Evolutionary conservation across 1,140 invertebrate genomes (phyloP).

Genomic region (Chrysopa pallens): DNA sequence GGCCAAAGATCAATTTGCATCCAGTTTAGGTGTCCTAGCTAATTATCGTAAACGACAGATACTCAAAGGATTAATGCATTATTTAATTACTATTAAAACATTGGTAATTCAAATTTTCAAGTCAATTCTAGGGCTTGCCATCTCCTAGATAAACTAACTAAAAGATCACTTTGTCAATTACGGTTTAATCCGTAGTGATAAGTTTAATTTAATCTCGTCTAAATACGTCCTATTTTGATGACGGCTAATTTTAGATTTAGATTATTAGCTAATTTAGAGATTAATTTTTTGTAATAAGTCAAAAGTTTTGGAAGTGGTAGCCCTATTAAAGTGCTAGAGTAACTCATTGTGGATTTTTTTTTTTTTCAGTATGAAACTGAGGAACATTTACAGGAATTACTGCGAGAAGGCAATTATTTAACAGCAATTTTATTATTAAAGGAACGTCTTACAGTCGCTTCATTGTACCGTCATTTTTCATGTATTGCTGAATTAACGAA

Average conservation of each 20-base stretch:
- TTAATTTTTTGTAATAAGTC: too few relatives aligned
- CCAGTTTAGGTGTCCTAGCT: slow-evolving; percentile 69
- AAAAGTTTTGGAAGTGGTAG: too few relatives aligned
- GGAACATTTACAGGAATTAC: slow-evolving; percentile 57
- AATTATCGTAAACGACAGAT: slow-evolving; percentile 75
- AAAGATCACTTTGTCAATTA: too few relatives aligned
- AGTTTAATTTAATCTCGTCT: too few relatives aligned
- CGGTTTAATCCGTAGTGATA: too few relatives aligned
- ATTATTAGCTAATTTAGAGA: too few relatives aligned
- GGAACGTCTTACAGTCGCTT: slow-evolving; percentile 72
- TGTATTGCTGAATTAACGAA: slow-evolving; percentile 71
- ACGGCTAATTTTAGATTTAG: too few relatives aligned
- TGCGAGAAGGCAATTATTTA: slow-evolving; percentile 72
- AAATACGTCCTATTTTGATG: too few relatives aligned
- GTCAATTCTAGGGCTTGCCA: neutral
- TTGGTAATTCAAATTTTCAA: slow-evolving; percentile 32
- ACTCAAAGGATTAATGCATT: slow-evolving; percentile 55
- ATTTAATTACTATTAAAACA: slow-evolving; percentile 64
- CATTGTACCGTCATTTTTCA: slow-evolving; percentile 62
- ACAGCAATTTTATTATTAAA: slow-evolving; percentile 73
- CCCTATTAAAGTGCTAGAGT: too few relatives aligned
- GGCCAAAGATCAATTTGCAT: slow-evolving; percentile 65
- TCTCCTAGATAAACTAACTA: too few relatives aligned
- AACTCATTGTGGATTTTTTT: neutral
- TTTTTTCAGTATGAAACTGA: slow-evolving; percentile 58